Conservation (phyloP, 2,797 vertebrate genomes). For the Rhincodon typus region DNA sequence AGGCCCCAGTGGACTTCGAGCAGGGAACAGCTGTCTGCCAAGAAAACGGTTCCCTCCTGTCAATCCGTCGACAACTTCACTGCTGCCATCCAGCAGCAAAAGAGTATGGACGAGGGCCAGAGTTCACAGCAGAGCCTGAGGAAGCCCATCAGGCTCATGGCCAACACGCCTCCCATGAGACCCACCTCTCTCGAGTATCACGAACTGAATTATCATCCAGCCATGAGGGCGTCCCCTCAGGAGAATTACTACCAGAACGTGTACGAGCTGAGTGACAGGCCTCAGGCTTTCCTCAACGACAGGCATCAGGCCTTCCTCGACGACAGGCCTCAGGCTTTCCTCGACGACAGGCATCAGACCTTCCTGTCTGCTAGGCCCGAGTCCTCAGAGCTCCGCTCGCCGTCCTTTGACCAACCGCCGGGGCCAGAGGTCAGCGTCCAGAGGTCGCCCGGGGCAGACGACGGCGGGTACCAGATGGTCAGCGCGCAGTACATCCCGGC, state of each 20-base stretch:
- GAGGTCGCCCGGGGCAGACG: constrained; percentile 44
- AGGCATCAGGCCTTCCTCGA: constrained; percentile 45
- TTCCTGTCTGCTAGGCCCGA: constrained; percentile 52
- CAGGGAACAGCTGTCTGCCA: constrained; percentile 39
- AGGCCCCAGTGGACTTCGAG: constrained; percentile 50
- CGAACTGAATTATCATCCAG: constrained; percentile 50
- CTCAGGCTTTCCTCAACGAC: constrained; percentile 45
- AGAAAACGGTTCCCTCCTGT: constrained; percentile 45
- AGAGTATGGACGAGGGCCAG: constrained; percentile 49
- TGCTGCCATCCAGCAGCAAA: constrained; percentile 47
- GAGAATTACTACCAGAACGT: constrained; percentile 14
- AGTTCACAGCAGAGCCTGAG: constrained; percentile 47
- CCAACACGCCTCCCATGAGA: constrained; percentile 33
- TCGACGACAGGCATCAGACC: constrained; percentile 44
- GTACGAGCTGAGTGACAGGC: constrained; percentile 46
- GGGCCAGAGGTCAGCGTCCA: constrained; percentile 42
- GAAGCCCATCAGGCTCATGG: constrained; percentile 41
- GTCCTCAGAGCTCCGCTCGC: constrained; percentile 43
- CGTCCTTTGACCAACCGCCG: constrained; percentile 39
- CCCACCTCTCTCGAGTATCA: constrained; percentile 39
- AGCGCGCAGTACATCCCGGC: constrained; percentile 74
- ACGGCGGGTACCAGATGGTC: constrained; percentile 61
- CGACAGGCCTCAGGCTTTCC: too few species aligned
- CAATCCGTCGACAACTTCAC: constrained; percentile 41
- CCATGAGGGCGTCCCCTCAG: not conserved